Percentiles rank a stretch among this genome's conserved stretches.
Conservation (phyloP, 2,113 vertebrate genomes). For the Stegastes partitus region DNA sequence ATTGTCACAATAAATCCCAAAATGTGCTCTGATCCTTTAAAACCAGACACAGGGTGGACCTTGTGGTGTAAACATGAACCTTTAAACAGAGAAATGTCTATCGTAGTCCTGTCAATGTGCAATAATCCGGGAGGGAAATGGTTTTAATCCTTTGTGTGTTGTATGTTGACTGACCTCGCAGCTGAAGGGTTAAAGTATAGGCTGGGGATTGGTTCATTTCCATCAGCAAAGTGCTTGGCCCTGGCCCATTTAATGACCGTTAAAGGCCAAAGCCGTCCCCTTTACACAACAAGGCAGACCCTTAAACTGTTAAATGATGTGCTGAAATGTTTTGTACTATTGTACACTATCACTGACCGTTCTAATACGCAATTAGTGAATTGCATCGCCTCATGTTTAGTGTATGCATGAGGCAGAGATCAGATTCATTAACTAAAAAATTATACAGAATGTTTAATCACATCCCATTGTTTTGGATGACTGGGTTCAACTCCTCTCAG, state of each 20-base stretch:
- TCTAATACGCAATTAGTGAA: too few species aligned
- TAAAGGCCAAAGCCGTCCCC: neutral
- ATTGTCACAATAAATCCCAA: neutral
- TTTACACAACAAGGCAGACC: neutral
- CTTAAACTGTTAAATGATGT: slow-evolving; percentile 5
- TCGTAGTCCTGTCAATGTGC: neutral
- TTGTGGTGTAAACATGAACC: too few species aligned
- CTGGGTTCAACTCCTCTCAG: neutral
- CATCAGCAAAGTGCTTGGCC: neutral
- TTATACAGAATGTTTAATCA: too few species aligned
- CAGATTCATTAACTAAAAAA: too few species aligned
- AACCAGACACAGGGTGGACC: neutral
- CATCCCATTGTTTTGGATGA: neutral
- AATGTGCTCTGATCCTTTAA: neutral
- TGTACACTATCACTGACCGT: neutral
- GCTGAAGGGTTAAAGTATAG: neutral
- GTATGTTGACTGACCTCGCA: neutral
- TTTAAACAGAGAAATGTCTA: too few species aligned
- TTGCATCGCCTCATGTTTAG: too few species aligned
- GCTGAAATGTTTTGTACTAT: neutral
- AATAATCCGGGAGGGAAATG: neutral
- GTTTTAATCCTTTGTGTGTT: neutral
- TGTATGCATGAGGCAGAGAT: too few species aligned
- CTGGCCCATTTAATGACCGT: slow-evolving; percentile 13
- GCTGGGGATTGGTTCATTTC: slow-evolving; percentile 27